phyloP scores from a whole-genome alignment of 2,888 invertebrate species.

The Troides aeacus region DNA sequence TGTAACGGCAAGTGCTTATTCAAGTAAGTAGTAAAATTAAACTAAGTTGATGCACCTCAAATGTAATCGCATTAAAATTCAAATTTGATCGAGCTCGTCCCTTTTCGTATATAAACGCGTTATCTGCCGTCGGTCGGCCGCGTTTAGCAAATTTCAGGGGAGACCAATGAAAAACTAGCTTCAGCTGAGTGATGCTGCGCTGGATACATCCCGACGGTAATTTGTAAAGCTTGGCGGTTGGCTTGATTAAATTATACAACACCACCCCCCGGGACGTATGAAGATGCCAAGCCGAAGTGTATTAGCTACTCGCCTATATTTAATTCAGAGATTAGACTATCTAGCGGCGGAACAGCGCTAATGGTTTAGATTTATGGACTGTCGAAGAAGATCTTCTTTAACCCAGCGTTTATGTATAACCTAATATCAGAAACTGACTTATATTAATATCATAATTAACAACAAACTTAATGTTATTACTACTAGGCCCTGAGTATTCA shows the following conservation, averaged over 20 bases:
- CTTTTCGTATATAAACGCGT: slow-evolving; percentile 21
- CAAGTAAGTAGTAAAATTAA: slow-evolving; percentile 5
- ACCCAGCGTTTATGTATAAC: slow-evolving; percentile 1
- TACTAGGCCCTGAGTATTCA: no score
- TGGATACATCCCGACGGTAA: slow-evolving; percentile 12
- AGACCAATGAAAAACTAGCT: slow-evolving; percentile 21
- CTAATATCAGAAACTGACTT: background rate
- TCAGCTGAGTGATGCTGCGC: slow-evolving; percentile 11
- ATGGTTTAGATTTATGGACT: slow-evolving; percentile 26
- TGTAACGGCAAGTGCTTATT: background rate
- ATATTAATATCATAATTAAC: background rate
- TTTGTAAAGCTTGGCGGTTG: slow-evolving; percentile 11
- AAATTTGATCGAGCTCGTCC: slow-evolving; percentile 11
- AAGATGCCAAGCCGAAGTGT: background rate
- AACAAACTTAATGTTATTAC: background rate
- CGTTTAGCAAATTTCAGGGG: slow-evolving; percentile 18
- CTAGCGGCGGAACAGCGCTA: slow-evolving; percentile 25
- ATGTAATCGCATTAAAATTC: slow-evolving; percentile 23
- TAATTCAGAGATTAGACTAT: slow-evolving; percentile 30
- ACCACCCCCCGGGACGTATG: slow-evolving; percentile 6
- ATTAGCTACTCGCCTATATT: slow-evolving; percentile 21
- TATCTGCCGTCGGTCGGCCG: slow-evolving; percentile 4
- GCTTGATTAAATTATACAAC: slow-evolving; percentile 19
- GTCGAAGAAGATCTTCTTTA: slow-evolving; percentile 26
- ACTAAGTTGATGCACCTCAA: slow-evolving; percentile 5